These are phyloP conservation scores for Enteromius paludinosus DNA, from an alignment of 2,797 vertebrate species.

Conservation along the genomic window DNA sequence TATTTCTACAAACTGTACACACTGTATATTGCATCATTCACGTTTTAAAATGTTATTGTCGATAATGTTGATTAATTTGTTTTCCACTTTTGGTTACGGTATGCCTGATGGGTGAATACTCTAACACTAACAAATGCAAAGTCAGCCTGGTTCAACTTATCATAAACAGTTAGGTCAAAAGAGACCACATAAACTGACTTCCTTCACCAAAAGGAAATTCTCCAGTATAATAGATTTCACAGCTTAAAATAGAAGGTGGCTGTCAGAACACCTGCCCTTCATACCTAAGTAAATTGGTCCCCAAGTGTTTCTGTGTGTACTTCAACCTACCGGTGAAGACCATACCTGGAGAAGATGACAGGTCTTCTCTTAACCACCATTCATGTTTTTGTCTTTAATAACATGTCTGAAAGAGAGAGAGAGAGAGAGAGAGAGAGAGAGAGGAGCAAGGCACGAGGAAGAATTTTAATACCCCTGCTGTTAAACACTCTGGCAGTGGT, in stretches of 20 bases:
- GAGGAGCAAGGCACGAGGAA: not conserved
- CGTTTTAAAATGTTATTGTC: not conserved
- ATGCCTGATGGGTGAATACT: not conserved
- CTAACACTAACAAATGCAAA: not conserved
- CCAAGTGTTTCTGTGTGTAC: slow-evolving; percentile 26
- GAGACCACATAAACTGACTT: slow-evolving; percentile 2
- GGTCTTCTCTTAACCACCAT: slow-evolving; percentile 49
- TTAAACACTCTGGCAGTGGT: slow-evolving; percentile 9
- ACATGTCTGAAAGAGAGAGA: slow-evolving; percentile 25
- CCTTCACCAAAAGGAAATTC: slow-evolving; percentile 10
- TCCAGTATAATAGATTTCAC: slow-evolving; percentile 19
- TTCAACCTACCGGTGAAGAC: slow-evolving; percentile 11
- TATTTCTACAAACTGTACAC: not conserved
- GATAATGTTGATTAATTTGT: not conserved
- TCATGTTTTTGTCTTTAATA: slow-evolving; percentile 54
- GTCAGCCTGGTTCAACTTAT: not conserved
- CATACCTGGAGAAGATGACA: not conserved
- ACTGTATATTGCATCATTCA: not conserved
- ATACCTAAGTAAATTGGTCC: slow-evolving; percentile 47
- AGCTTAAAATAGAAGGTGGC: slow-evolving; percentile 41
- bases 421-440: not conserved
- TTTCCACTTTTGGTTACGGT: not conserved
- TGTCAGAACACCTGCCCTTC: slow-evolving; percentile 16
- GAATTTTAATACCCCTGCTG: not conserved
- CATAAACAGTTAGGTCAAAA: not conserved